Base-by-base conservation (phyloP, 1,140 invertebrate genomes). In the Bicyclus anynana region DNA sequence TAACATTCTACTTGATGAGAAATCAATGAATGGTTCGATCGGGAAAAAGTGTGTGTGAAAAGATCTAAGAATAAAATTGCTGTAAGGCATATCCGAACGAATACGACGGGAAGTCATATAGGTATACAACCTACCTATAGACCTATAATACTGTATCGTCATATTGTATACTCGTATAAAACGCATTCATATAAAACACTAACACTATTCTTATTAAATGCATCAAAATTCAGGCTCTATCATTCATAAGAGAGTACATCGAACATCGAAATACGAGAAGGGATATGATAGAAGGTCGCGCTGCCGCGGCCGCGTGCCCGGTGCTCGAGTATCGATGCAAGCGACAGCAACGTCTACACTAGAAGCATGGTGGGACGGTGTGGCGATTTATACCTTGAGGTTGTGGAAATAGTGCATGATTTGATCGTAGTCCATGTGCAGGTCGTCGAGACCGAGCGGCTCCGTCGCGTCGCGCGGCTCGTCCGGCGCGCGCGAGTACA, bases 401-500 rank as follows among this genome's bases (percentile, higher is more conserved):
- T 97, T 98, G 88, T 98, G 96, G 91, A 99, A 98, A 89, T 98
- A 98, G 75, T 97, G 95, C 95, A 98, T 97, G 78, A 99, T 95
- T 91, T 98, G 95, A 77, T 98, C 96, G 87, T 98, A 98, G 82
- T 98, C 96, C 95, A 98, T 97, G 69, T 96, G 96, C 58, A 96
- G 90, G 84, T 95, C 94, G 83, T 95, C 95, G 54, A 96, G 87
- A 40, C 92, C 92, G 20, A 93, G 90, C 47, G 92, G 87, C 53
- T 92, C 92, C 17, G 70, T 55, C 71, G 74, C 64, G 13, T 44
- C 93, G 5, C 86, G 49, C 91, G 90, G 17, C 91, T 85, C 53
- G 91, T 90, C 91, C 81, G 48, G 92, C 89, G 64, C 65, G 89
- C 68, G 92, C 87, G 55, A 89, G 86, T 93, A 96, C 94, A 96